Conservation (phyloP, 2,888 invertebrate species). For the Kuschelorhynchus macadamiae region DNA sequence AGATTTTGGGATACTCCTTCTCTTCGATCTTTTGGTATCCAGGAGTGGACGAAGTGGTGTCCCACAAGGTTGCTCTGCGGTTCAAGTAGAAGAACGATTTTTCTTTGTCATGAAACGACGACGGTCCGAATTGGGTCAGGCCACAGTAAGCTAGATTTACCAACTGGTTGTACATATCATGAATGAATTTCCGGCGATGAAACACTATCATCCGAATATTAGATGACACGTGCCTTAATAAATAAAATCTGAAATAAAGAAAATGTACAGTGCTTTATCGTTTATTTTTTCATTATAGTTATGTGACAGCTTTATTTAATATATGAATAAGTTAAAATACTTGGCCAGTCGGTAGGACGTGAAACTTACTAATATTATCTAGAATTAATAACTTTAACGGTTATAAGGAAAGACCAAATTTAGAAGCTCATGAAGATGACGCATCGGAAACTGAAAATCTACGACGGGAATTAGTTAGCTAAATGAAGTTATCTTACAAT, state of each 20-base stretch:
- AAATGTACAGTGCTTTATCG: too few species aligned
- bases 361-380: too few species aligned
- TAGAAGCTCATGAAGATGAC: too few species aligned
- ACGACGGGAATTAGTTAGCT: too few species aligned
- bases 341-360: too few species aligned
- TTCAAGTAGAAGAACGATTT: slow-evolving; percentile 82
- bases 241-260: slow-evolving; percentile 68
- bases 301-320: too few species aligned
- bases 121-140: slow-evolving; percentile 78
- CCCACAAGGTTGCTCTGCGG: slow-evolving; percentile 72
- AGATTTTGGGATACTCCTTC: slow-evolving; percentile 72
- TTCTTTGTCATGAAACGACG: slow-evolving; percentile 77
- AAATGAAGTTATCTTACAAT: too few species aligned
- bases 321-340: too few species aligned
- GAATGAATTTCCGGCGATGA: slow-evolving; percentile 74
- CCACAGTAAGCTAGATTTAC: slow-evolving; percentile 77
- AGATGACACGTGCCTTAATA: slow-evolving; percentile 75
- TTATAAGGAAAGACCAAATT: too few species aligned
- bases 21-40: slow-evolving; percentile 76
- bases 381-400: too few species aligned
- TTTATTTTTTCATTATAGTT: too few species aligned
- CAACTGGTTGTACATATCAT: slow-evolving; percentile 72
- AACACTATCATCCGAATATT: slow-evolving; percentile 71
- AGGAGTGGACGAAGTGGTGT: slow-evolving; percentile 76
- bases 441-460: too few species aligned